A percentile compares a stretch with the other conserved stretches of the same genome.
phyloP scores from a whole-genome alignment of 2,797 vertebrate species.

The Rhinophrynus dorsalis region DNA sequence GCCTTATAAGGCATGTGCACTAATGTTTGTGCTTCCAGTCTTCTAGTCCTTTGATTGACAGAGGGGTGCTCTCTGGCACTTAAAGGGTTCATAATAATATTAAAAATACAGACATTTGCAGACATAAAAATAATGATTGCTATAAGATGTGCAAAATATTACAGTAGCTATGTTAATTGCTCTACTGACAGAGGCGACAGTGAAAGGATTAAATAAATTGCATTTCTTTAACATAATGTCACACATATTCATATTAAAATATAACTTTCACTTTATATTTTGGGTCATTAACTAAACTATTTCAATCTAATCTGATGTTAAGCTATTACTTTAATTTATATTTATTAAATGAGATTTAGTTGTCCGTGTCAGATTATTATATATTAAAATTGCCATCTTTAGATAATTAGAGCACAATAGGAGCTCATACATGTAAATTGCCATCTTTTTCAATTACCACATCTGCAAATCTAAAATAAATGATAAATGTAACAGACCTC shows the following conservation, averaged over 20 bases:
- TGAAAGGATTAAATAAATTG: constrained; percentile 14
- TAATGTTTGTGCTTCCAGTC: no score
- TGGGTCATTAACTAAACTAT: constrained; percentile 43
- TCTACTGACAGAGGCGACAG: constrained; percentile 15
- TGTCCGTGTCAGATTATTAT: constrained; percentile 48
- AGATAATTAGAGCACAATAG: constrained; percentile 40
- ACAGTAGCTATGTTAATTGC: constrained; percentile 12
- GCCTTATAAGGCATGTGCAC: no score
- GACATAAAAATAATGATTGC: constrained; percentile 13
- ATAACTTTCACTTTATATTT: constrained; percentile 30
- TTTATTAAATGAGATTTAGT: constrained; percentile 50
- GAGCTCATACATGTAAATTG: constrained; percentile 3
- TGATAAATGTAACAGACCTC: constrained; percentile 38
- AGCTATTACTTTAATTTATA: constrained; percentile 45
- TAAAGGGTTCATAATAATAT: no score
- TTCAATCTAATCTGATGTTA: constrained; percentile 41
- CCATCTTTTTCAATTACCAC: constrained; percentile 25
- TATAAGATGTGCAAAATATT: constrained; percentile 8
- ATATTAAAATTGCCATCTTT: constrained; percentile 42
- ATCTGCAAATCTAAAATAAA: constrained; percentile 31
- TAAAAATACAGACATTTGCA: neutral
- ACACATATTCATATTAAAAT: constrained; percentile 31
- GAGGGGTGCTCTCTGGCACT: no score
- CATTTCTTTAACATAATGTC: constrained; percentile 23
- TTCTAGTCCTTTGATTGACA: no score